Conservation (phyloP, 2,113 vertebrate genomes). For the Ammodytes dubius region DNA sequence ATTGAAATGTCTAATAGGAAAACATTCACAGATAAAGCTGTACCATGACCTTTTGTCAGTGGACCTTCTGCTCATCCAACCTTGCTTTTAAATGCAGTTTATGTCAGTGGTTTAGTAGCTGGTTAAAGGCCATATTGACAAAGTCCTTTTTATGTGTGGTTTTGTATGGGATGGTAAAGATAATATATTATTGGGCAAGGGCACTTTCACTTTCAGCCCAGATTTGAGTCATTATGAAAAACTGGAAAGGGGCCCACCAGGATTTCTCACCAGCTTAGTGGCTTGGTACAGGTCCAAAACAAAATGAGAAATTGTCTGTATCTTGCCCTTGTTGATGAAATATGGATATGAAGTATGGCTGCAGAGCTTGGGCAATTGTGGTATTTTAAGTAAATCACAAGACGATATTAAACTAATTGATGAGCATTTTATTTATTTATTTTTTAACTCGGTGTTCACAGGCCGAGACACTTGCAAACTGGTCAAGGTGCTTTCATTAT, state of each 20-base stretch:
- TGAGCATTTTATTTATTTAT: not conserved
- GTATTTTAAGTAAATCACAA: not conserved
- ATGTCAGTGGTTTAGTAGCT: not conserved
- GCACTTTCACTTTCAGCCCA: not conserved
- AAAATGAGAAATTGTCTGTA: not conserved
- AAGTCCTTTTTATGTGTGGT: not conserved
- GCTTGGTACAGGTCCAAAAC: too few relatives aligned
- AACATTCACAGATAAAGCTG: constrained; percentile 3
- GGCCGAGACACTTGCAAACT: not conserved
- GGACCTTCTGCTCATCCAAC: not conserved
- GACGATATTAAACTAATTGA: not conserved
- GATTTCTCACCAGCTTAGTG: not conserved
- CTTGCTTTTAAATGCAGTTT: not conserved
- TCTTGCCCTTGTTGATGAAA: not conserved
- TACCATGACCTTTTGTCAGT: constrained; percentile 5
- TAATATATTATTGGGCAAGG: not conserved
- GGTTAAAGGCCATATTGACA: not conserved
- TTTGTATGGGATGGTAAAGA: not conserved
- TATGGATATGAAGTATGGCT: not conserved
- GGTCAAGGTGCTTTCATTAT: not conserved
- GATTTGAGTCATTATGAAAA: not conserved
- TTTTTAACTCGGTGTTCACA: not conserved
- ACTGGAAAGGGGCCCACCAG: too few relatives aligned
- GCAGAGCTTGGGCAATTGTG: not conserved
- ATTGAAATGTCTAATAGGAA: constrained; percentile 11